Base-by-base conservation (phyloP, 1,140 invertebrate genomes). In the Cyrtorhinus lividipennis region DNA sequence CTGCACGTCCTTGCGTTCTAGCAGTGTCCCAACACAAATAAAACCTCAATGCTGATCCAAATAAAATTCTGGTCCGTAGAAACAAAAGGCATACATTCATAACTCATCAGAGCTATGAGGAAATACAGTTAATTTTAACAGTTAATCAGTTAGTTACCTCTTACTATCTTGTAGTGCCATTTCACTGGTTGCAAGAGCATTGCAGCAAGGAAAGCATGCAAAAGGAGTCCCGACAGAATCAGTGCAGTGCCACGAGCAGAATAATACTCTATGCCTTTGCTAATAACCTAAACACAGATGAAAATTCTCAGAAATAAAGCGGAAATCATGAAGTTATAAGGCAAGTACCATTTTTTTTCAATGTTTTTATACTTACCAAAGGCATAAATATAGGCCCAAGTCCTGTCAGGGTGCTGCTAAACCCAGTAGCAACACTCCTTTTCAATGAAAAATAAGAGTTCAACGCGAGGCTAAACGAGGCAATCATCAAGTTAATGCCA, bases 311-410 rank as follows among this genome's bases (percentile, higher is more conserved):
- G n/a, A n/a, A n/a, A n/a, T n/a, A n/a, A n/a, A n/a, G n/a, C n/a
- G n/a, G n/a, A n/a, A n/a, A n/a, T n/a, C n/a, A n/a, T n/a, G n/a
- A n/a, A n/a, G n/a, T n/a, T n/a, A n/a, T n/a, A n/a, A n/a, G n/a
- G n/a, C n/a, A n/a, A n/a, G n/a, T n/a, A n/a, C n/a, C n/a, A n/a
- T n/a, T n/a, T n/a, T n/a, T n/a, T n/a, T n/a, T n/a, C n/a, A 57
- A 22, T 2, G 24, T 8, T 57, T 2, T 22, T 24, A 20, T 57
- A 57, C 30, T 48, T 25, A 88, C 69, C 63, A 83, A 80, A 0
- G 86, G 87, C 77, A 88, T 83, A 2, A 86, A 66, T 66, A 86
- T 84, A 67, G 86, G 85, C 3, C 87, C 86, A 1, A 87, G 66
- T 20, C 83, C 85, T 30, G 84, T 85, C 13, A 85, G 77, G 0